Evolutionary conservation across 2,113 vertebrate genomes (phyloP).

Genomic region (Oryzias woworae): DNA sequence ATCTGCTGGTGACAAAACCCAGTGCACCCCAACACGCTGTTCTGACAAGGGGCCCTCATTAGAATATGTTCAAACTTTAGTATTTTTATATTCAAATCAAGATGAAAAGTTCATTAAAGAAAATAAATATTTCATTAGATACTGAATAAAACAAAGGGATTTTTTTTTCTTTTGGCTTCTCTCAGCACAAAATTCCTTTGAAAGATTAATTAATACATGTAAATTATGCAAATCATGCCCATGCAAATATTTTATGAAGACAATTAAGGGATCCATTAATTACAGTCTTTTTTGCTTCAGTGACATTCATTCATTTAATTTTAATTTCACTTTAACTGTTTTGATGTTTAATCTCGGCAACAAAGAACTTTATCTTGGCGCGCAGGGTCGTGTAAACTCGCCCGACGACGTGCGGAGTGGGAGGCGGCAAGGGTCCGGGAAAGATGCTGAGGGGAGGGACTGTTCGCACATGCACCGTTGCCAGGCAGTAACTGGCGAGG

Average conservation of each 20-base stretch:
- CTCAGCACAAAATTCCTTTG: constrained; percentile 99
- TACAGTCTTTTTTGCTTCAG: constrained; percentile 99
- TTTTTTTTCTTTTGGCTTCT: constrained; percentile 99
- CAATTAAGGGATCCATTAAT: constrained; percentile 99
- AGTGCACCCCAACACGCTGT: constrained; percentile 52
- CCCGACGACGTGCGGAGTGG: constrained; percentile 88
- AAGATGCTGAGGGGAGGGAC: constrained; percentile 83
- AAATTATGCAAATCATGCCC: constrained; percentile 99
- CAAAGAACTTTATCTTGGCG: constrained; percentile 98
- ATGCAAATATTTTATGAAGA: constrained; percentile 99
- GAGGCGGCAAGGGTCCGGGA: constrained; percentile 82
- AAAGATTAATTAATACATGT: constrained; percentile 99
- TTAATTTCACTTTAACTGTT: constrained; percentile 99
- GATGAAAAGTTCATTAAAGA: constrained; percentile 99
- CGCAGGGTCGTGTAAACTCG: constrained; percentile 95
- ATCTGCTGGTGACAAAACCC: constrained; percentile 30
- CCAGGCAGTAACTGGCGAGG: constrained; percentile 88
- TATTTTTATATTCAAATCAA: constrained; percentile 99
- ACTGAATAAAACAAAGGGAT: constrained; percentile 99
- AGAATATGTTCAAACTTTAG: constrained; percentile 89
- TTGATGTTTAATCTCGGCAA: constrained; percentile 98
- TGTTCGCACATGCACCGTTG: constrained; percentile 82
- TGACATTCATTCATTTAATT: constrained; percentile 99
- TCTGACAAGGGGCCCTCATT: constrained; percentile 72
- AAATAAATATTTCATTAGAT: constrained; percentile 99